A percentile compares a stretch with the other conserved stretches of the same genome.
Evolutionary conservation across 2,113 vertebrate species (phyloP).

Genomic region (Otocyon megalotis): DNA sequence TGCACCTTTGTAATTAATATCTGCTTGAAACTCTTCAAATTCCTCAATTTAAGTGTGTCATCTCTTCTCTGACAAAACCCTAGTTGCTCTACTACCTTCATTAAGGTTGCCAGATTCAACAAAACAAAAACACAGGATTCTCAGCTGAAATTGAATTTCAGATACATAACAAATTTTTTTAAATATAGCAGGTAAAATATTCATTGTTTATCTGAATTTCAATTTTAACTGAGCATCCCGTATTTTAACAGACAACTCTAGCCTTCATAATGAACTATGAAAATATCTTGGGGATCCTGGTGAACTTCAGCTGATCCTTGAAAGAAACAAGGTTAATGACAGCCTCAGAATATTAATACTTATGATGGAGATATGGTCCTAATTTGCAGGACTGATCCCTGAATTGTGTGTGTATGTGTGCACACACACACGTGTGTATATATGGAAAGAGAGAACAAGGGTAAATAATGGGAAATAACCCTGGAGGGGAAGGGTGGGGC

Average conservation of each 20-base stretch:
- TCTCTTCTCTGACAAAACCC: not conserved
- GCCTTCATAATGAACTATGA: not conserved
- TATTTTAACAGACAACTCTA: not conserved
- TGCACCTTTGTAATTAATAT: not conserved
- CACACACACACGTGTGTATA: accelerated
- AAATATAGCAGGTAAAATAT: not conserved
- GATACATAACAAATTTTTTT: not conserved
- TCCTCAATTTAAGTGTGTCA: too few relatives aligned
- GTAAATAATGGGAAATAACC: not conserved
- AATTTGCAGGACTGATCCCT: not conserved
- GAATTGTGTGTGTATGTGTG: not conserved
- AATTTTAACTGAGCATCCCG: not conserved
- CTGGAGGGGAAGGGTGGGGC: not conserved
- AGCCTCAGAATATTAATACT: not conserved
- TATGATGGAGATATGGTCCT: not conserved
- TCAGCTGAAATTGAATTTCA: not conserved
- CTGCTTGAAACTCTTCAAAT: not conserved
- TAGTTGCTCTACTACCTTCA: not conserved
- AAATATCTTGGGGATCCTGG: not conserved
- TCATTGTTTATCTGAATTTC: conserved; percentile 20
- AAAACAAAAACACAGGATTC: not conserved
- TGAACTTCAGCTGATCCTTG: not conserved
- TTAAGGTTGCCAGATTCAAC: not conserved
- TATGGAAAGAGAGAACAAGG: not conserved
- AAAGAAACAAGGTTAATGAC: not conserved